Evolutionary conservation across 2,113 vertebrate genomes (phyloP).

Genomic region (Gymnarchus niloticus): DNA sequence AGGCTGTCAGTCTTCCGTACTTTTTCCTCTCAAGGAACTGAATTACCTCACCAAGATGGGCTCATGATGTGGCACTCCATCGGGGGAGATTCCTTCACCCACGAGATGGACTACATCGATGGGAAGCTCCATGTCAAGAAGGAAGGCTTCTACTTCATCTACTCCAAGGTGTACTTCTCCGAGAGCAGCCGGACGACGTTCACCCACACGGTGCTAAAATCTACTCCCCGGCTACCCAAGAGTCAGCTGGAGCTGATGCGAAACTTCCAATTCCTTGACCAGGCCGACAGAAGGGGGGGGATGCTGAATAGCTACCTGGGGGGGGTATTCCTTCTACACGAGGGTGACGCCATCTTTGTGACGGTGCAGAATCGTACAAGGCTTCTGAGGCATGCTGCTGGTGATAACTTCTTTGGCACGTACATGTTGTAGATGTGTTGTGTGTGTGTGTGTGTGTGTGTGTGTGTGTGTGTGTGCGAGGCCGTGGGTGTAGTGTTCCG

Average conservation of each 20-base stretch:
- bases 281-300: fast-evolving
- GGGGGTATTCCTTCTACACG: conserved; percentile 61
- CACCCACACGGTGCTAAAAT: conserved; percentile 50
- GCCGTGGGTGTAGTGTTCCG: too few relatives aligned
- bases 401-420: conserved; percentile 66
- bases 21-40: conserved; percentile 26
- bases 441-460: not conserved
- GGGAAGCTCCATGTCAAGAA: conserved; percentile 50
- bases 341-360: conserved; percentile 61
- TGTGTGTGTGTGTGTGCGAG: too few relatives aligned
- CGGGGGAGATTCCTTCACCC: conserved; percentile 46
- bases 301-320: conserved; percentile 68
- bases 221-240: conserved; percentile 40
- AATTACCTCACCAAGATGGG: not conserved
- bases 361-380: conserved; percentile 43
- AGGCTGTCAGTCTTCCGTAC: not conserved
- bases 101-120: conserved; percentile 53
- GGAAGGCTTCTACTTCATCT: conserved; percentile 70
- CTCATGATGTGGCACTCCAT: conserved; percentile 58
- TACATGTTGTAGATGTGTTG: conserved; percentile 64
- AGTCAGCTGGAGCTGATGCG: conserved; percentile 50
- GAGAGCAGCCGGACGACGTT: not conserved
- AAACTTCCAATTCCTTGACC: conserved; percentile 13
- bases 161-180: conserved; percentile 67
- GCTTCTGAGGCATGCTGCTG: conserved; percentile 30